A percentile compares a stretch with the other conserved stretches of the same genome.
Evolutionary conservation across 2,113 vertebrate genomes (phyloP).

Genomic region (Petroica traversi): DNA sequence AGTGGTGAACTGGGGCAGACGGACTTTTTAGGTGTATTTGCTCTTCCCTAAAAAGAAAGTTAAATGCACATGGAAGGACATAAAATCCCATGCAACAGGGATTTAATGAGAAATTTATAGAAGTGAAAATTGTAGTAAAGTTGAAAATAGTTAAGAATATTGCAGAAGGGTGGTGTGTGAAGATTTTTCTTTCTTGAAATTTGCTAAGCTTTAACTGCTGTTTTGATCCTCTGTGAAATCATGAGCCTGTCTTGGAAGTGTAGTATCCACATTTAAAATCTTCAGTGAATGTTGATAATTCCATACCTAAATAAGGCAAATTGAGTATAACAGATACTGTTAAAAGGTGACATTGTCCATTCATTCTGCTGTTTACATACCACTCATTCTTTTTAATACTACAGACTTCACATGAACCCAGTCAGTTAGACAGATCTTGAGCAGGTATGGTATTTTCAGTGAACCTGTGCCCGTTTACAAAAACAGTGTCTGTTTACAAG

Average conservation of each 20-base stretch:
- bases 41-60: background rate
- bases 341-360: conserved; percentile 30
- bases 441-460: background rate
- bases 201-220: background rate
- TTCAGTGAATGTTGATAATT: background rate
- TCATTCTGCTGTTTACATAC: conserved; percentile 45
- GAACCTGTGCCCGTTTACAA: background rate
- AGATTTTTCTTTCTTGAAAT: background rate
- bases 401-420: background rate
- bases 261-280: background rate
- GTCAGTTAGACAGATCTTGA: background rate
- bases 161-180: background rate
- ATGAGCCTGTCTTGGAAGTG: background rate
- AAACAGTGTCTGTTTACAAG: background rate
- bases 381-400: conserved; percentile 24
- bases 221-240: background rate
- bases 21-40: background rate
- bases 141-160: background rate
- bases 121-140: background rate
- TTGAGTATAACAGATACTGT: background rate
- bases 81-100: background rate
- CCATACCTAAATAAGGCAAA: background rate
- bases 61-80: background rate
- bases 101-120: background rate
- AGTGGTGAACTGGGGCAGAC: background rate